phyloP scores from a whole-genome alignment of 2,797 vertebrate species.

The Apogon talboti region DNA sequence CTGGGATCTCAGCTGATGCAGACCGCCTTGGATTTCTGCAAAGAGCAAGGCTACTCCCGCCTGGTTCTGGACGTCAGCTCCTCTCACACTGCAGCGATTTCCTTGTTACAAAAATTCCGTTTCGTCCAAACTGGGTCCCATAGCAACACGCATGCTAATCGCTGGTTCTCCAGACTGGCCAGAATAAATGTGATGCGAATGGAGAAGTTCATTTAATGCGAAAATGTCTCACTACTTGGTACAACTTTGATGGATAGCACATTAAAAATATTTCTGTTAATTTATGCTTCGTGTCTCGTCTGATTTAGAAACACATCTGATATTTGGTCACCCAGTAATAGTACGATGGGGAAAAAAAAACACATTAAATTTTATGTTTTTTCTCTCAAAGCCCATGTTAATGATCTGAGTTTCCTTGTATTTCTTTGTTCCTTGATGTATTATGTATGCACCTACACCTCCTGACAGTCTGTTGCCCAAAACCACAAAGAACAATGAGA shows the following conservation, averaged over 20 bases:
- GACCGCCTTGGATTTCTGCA: conserved; percentile 76
- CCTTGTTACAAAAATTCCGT: conserved; percentile 66
- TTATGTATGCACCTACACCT: conserved; percentile 52
- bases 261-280: conserved; percentile 37
- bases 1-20: conserved; percentile 63
- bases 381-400: conserved; percentile 51
- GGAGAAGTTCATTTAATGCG: conserved; percentile 74
- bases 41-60: conserved; percentile 61
- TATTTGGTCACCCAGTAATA: conserved; percentile 6
- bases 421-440: conserved; percentile 59
- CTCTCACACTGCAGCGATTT: conserved; percentile 62
- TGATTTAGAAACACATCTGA: conserved; percentile 2
- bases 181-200: conserved; percentile 71
- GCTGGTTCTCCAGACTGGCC: conserved; percentile 72
- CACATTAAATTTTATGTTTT: conserved; percentile 45
- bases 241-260: conserved; percentile 18
- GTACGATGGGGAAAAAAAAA: conserved; percentile 22
- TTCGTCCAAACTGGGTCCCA: conserved; percentile 71
- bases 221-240: neutral
- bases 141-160: conserved; percentile 60
- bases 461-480: conserved; percentile 23
- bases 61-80: conserved; percentile 71
- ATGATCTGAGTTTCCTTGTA: conserved; percentile 36
- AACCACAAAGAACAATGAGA: conserved; percentile 42
- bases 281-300: conserved; percentile 42